Base-by-base conservation (phyloP, 2,888 invertebrate genomes). In the Eristalinus sepulchralis region DNA sequence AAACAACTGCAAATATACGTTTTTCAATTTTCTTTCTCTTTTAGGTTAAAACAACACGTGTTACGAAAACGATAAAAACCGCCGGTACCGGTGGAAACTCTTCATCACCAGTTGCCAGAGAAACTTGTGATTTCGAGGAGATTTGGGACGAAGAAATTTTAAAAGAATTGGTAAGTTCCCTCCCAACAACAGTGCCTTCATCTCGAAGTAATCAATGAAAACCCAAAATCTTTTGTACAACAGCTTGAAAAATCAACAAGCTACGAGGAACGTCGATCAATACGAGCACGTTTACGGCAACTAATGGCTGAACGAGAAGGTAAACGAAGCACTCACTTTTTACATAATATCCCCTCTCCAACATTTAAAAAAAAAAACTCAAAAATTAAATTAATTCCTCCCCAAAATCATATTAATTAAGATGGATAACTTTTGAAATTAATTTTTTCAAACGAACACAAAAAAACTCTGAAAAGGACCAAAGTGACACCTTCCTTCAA, bases 251-350 rank as follows among this genome's bases (percentile, higher is more conserved):
- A 95, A 93, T 95, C 96, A 92, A 95, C 95, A 89, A 96, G 96
- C 92, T 97, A 97, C 96, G 97, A 97, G 93, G 96, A 96, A 93
- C 95, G 97, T 90, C 95, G 97, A 90, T 95, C 95, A 90, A 95
- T 97, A 91, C 94, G 97, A 92, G 95, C 95, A 90, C 95, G 97
- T 93, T 94, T 97, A 90, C 95, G 96, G 90, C 95, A 96, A 92
- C 95, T 97, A 91, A 96, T 97, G 95, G 97, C 97, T 90, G 96
- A 96, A 94, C 96, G 96, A 93, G 96, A 96, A 96, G 97, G 97
- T 97, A 94, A 90, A 63, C 31, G 11, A 1, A 64, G 11, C 47
- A 39, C 27, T 27, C 27, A 27, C 27, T 27, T 27, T 27, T 5
- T 2, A 31, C 47, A 47, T 13, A 13, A 27, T 4, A 4, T 11